These are phyloP conservation scores for Eilema griseolum DNA, from an alignment of 2,888 invertebrate genomes.

Conservation along the genomic window DNA sequence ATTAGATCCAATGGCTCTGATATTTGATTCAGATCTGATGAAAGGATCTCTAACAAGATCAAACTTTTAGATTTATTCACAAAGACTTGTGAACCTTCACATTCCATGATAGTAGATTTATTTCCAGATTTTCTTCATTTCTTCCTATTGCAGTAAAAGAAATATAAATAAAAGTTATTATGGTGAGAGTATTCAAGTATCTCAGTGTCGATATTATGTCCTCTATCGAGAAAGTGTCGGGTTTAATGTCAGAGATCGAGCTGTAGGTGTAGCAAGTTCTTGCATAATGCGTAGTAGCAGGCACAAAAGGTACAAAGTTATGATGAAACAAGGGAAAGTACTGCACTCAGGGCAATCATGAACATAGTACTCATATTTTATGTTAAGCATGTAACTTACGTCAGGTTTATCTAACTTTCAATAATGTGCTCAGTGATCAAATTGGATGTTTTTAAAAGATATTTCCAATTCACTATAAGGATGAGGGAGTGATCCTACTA, in stretches of 20 bases:
- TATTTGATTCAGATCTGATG: no score
- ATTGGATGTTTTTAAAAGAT: no score
- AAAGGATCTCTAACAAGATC: no score
- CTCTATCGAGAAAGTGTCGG: slow-evolving; percentile 29
- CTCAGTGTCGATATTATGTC: neutral
- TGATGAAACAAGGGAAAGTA: slow-evolving; percentile 38
- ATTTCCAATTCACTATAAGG: no score
- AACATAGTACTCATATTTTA: neutral
- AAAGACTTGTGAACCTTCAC: no score
- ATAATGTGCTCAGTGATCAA: neutral
- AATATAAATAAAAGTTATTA: neutral
- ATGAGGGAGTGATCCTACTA: no score
- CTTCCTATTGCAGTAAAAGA: no score
- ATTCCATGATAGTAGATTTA: no score
- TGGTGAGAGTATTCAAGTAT: neutral
- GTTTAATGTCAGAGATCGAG: slow-evolving; percentile 30
- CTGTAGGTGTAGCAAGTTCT: slow-evolving; percentile 27
- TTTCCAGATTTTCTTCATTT: no score
- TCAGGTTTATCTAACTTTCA: neutral
- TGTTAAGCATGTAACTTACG: no score
- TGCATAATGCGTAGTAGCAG: slow-evolving; percentile 35
- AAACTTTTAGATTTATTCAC: no score
- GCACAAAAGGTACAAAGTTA: slow-evolving; percentile 8
- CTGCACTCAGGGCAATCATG: slow-evolving; percentile 18
- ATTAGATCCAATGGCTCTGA: no score